Evolutionary conservation across 2,888 invertebrate genomes (phyloP), one percentile per base, ranked within the genome.

Genomic region (Deilephila porcellus): DNA sequence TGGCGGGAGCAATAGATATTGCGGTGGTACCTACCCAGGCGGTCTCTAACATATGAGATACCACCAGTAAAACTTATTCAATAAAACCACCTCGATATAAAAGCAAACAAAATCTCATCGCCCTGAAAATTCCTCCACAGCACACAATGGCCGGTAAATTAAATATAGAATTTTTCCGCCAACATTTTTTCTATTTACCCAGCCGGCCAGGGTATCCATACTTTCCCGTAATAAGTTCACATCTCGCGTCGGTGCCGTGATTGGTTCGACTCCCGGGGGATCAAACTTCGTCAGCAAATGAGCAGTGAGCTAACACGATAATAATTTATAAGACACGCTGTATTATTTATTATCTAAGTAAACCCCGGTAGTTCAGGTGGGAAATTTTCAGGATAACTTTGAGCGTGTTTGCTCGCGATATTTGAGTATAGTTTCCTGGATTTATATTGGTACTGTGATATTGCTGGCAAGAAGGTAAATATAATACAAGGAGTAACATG

Each of bases 231-330:
- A 93, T 92, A 92, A 93, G 90, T 93, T 89, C 87, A 88, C 88
- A 88, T 88, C 85, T 82, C 85, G 75, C 72, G 72, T 74, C 77
- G 77, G 78, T 78, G 89, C 91, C 92, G 94, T 95, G 95, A 95
- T 95, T 95, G 95, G 95, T 89, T 91, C 87, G 74, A 82, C 73
- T 82, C 94, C 91, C 94, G 52, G 90, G 92, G 93, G 90, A 80
- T 81, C 80, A 83, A 93, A 94, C 93, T 94, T 94, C 94, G 93
- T 93, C 94, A 94, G 93, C 94, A 94, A 94, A 95, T 95, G 94
- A 95, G 93, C 89, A 92, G 93, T 89, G 91, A 91, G 93, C 91
- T 89, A 91, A 90, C 92, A 90, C 91, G 89, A 88, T 92, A 87
- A 93, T 93, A 93, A 93, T 93, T 93, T 93, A 94, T 93, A 92